These are phyloP conservation scores for Ambastaia sidthimunki DNA, from an alignment of 2,797 vertebrate genomes.

Conservation along the genomic window DNA sequence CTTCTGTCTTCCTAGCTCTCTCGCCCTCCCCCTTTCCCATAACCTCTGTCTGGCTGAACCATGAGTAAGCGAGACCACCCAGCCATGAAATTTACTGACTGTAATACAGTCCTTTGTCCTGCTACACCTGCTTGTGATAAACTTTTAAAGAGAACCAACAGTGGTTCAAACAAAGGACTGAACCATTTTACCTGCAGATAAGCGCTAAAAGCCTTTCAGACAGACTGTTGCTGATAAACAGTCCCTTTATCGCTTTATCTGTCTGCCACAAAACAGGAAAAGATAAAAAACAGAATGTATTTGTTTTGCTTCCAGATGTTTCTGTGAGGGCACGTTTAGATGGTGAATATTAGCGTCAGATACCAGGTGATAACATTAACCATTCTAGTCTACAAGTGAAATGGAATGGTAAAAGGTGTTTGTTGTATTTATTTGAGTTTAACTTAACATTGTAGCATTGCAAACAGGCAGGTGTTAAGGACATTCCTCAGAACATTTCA, in stretches of 20 bases:
- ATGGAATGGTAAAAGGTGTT: neutral
- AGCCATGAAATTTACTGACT: slow-evolving; percentile 40
- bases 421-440: neutral
- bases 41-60: slow-evolving; percentile 43
- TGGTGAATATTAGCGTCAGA: slow-evolving; percentile 23
- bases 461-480: neutral
- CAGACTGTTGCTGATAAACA: slow-evolving; percentile 31
- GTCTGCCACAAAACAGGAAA: slow-evolving; percentile 18
- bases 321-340: slow-evolving; percentile 17
- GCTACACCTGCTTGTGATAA: slow-evolving; percentile 19
- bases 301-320: slow-evolving; percentile 40
- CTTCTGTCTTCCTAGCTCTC: slow-evolving; percentile 12
- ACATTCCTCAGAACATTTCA: too few species aligned
- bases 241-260: slow-evolving; percentile 35
- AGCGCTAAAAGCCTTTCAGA: slow-evolving; percentile 17
- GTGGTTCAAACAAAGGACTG: slow-evolving; percentile 37
- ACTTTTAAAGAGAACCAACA: slow-evolving; percentile 22
- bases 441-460: neutral
- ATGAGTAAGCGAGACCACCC: slow-evolving; percentile 48
- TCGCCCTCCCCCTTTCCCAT: slow-evolving; percentile 18
- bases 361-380: neutral
- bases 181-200: slow-evolving; percentile 41
- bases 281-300: slow-evolving; percentile 15
- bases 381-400: neutral
- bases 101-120: slow-evolving; percentile 35